Evolutionary conservation across 2,888 invertebrate genomes (phyloP).

Genomic region (Torymus aiolomorphi): DNA sequence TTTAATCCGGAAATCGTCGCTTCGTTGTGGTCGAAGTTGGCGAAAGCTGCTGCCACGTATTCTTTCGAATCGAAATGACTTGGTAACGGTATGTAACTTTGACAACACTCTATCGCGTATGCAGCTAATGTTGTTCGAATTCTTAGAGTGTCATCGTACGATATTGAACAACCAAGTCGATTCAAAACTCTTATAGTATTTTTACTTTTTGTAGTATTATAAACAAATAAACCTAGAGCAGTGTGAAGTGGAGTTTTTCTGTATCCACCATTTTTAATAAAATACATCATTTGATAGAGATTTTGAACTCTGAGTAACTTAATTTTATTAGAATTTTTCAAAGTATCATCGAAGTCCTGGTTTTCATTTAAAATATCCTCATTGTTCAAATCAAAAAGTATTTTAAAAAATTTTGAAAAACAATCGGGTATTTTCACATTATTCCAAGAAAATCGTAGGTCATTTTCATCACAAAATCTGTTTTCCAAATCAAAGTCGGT

Average conservation of each 20-base stretch:
- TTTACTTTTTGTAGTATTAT: conserved; percentile 17
- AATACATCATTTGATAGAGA: conserved; percentile 17
- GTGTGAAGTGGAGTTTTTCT: conserved; percentile 20
- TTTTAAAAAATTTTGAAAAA: too few relatives aligned
- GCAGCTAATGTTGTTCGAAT: conserved; percentile 2
- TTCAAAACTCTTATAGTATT: background rate
- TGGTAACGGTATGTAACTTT: background rate
- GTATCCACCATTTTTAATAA: background rate
- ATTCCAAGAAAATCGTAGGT: too few relatives aligned
- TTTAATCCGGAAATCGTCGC: too few relatives aligned
- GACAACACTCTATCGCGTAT: background rate
- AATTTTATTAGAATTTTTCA: too few relatives aligned
- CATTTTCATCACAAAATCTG: too few relatives aligned
- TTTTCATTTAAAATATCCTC: too few relatives aligned
- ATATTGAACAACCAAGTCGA: conserved; percentile 6
- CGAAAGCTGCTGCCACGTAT: background rate
- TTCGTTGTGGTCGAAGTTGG: background rate
- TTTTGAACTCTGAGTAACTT: background rate
- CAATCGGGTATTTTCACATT: too few relatives aligned
- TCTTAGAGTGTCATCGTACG: conserved; percentile 17
- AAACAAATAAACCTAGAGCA: background rate
- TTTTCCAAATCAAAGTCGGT: background rate
- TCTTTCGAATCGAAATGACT: background rate
- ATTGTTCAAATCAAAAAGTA: too few relatives aligned
- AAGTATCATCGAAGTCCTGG: too few relatives aligned